Conservation (phyloP, 2,113 vertebrate genomes). For the Oplegnathus fasciatus region DNA sequence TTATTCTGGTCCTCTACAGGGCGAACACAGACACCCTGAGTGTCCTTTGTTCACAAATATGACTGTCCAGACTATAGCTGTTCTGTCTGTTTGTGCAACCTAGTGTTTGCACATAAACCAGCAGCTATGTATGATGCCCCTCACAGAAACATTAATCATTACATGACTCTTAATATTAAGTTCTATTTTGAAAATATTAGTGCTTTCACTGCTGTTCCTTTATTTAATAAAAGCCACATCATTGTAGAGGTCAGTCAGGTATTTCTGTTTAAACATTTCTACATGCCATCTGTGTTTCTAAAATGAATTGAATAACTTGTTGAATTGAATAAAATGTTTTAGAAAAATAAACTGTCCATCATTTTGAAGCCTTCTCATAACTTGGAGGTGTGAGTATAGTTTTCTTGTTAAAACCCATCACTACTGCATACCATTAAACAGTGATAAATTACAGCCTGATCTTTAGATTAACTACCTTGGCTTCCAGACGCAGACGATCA, state of each 20-base stretch:
- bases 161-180: not conserved
- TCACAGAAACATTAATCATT: not conserved
- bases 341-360: slow-evolving; percentile 16
- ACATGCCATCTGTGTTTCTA: not conserved
- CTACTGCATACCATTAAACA: not conserved
- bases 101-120: not conserved
- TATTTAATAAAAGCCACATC: not conserved
- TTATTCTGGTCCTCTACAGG: not conserved
- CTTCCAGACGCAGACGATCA: slow-evolving; percentile 92
- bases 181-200: not conserved
- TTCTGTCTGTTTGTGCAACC: not conserved
- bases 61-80: not conserved
- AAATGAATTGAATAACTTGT: not conserved
- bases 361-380: slow-evolving; percentile 18
- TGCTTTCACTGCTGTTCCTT: not conserved
- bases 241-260: not conserved
- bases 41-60: not conserved
- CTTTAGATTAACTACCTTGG: slow-evolving; percentile 86
- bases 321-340: not conserved
- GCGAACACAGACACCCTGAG: not conserved
- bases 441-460: slow-evolving; percentile 39
- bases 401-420: not conserved
- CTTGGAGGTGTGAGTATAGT: not conserved
- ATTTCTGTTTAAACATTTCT: not conserved
- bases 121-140: not conserved